Evolutionary conservation across 2,797 vertebrate species (phyloP).

Genomic region (Liasis olivaceus): DNA sequence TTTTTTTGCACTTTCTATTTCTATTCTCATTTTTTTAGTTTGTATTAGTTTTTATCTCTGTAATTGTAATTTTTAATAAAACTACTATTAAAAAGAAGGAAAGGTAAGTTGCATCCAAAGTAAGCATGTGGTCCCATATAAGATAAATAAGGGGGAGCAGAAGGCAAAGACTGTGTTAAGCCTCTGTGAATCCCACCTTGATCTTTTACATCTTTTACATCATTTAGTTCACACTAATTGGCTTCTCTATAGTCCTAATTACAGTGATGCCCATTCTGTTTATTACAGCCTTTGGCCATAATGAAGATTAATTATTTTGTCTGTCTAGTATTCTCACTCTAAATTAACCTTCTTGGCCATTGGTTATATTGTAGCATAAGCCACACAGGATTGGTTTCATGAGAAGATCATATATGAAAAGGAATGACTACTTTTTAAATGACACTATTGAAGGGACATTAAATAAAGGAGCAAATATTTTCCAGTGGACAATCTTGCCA

Average conservation of each 20-base stretch:
- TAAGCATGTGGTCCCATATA: background rate
- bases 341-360: background rate
- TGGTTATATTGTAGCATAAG: background rate
- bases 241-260: background rate
- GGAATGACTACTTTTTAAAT: background rate
- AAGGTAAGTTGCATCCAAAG: background rate
- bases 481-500: background rate
- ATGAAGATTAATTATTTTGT: background rate
- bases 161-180: background rate
- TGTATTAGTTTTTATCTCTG: background rate
- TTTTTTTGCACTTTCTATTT: no score
- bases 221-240: background rate
- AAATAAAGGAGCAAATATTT: conserved; percentile 3
- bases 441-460: background rate
- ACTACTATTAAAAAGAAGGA: background rate
- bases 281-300: background rate
- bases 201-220: background rate
- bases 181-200: background rate
- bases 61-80: background rate
- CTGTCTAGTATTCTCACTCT: background rate
- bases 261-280: background rate
- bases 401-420: no score
- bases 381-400: background rate
- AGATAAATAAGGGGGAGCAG: background rate
- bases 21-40: background rate